phyloP scores from a whole-genome alignment of 1,140 invertebrate genomes.

The Drosophila santomea region DNA sequence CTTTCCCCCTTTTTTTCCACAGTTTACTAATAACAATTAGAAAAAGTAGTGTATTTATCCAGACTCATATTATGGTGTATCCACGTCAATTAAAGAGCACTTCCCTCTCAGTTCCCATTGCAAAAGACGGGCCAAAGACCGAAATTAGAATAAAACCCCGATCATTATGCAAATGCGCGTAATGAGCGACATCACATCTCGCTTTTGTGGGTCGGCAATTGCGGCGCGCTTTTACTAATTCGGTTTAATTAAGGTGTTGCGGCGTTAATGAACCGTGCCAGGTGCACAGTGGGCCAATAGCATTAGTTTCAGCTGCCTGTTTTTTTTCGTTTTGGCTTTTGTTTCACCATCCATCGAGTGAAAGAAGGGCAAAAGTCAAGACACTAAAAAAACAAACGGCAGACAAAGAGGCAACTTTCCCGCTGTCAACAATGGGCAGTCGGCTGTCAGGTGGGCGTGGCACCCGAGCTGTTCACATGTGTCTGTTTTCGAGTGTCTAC shows the following conservation, averaged over 20 bases:
- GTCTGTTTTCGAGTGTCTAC: slow-evolving; percentile 40
- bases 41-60: background rate
- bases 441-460: slow-evolving; percentile 48
- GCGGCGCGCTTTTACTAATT: slow-evolving; percentile 34
- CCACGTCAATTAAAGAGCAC: background rate
- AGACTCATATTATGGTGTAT: background rate
- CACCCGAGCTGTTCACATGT: slow-evolving; percentile 32
- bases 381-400: slow-evolving; percentile 9
- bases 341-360: slow-evolving; percentile 4
- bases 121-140: background rate
- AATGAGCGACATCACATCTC: slow-evolving; percentile 12
- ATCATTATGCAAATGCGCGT: slow-evolving; percentile 37
- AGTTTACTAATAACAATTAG: background rate
- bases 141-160: slow-evolving; percentile 19
- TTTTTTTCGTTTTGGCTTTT: background rate
- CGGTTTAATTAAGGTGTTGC: slow-evolving; percentile 25
- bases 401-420: slow-evolving; percentile 54
- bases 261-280: slow-evolving; percentile 38
- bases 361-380: slow-evolving; percentile 35
- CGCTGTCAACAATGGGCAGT: slow-evolving; percentile 42
- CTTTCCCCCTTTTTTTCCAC: background rate
- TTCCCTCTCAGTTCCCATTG: background rate
- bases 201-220: slow-evolving; percentile 19
- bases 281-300: slow-evolving; percentile 14
- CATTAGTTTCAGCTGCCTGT: background rate